These are phyloP conservation scores for Carettochelys insculpta DNA, from an alignment of 2,113 vertebrate genomes.

Conservation along the genomic window DNA sequence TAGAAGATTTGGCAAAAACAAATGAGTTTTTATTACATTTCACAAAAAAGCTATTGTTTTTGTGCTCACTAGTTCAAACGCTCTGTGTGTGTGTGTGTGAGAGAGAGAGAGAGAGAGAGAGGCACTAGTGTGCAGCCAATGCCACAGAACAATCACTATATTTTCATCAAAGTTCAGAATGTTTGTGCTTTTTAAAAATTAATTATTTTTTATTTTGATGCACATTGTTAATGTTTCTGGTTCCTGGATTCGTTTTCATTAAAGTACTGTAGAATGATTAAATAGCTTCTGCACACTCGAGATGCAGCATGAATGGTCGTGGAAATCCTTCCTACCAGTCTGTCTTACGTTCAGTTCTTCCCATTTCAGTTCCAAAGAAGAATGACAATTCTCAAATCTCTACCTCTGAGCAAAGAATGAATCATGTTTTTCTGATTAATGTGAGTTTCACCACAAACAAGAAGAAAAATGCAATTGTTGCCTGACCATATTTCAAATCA, in stretches of 20 bases:
- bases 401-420: background rate
- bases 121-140: background rate
- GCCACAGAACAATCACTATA: fast-evolving
- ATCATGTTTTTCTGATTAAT: background rate
- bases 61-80: background rate
- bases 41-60: background rate
- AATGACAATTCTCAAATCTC: background rate
- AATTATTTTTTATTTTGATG: background rate
- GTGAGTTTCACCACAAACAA: background rate
- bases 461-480: background rate
- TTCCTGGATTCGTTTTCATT: background rate
- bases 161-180: fast-evolving
- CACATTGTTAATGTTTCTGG: background rate
- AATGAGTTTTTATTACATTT: background rate
- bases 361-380: background rate
- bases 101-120: too few relatives aligned
- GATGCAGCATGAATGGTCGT: background rate
- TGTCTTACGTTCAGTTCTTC: background rate
- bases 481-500: background rate
- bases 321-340: background rate
- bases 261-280: fast-evolving
- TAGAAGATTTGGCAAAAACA: background rate
- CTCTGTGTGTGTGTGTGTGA: background rate
- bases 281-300: background rate
- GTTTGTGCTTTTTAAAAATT: fast-evolving